Base-by-base conservation (phyloP, 1,140 invertebrate species). In the Centruroides vittatus region DNA sequence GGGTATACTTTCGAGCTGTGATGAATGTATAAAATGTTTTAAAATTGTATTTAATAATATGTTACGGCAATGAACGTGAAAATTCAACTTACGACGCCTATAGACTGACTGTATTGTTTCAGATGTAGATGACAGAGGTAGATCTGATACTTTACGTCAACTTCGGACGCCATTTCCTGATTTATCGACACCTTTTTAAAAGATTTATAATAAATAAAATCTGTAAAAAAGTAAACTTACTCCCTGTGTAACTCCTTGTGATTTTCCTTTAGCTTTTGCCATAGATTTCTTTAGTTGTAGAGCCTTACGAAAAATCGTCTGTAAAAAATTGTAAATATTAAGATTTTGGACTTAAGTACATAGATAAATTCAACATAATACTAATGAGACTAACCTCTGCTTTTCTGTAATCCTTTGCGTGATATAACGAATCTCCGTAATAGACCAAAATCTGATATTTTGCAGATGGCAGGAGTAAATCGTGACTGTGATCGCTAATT, bases 111-210 rank as follows among this genome's bases (percentile, higher is more conserved):
- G 5, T 73, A 74, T 61, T 85, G 82, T 66, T 85, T 84, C 53
- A 83, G 71, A 59, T 83, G 79, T 0, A 80, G 70, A 63, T 82
- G 75, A 72, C 86, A 89, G 34, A 80, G 69, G 71, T 87, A 80
- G 50, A 88, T 80, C 71, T 85, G 82, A 69, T 82, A 88, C 71
- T 86, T 86, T n/a, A 89, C 81, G 66, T 88, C 85, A 4, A 73
- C 72, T 61, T 76, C 76, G 23, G 74, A 73, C 59, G 62, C 58
- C n/a, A 61, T 58, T 51, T 64, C 62, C 62, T 63, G 50, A 46
- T 51, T 47, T 9, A 57, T 13, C 36, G 35, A 47, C 5, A 36
- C 11, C 49, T 47, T 53, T 13, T 54, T 55, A 64, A 63, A 59
- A 66, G 49, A 66, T 34, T 58, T 61, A 58, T 58, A 52, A 53